Percentiles rank a stretch among this genome's conserved stretches.
These are phyloP conservation scores for Drosophila auraria DNA, from an alignment of 1,140 invertebrate genomes.

Conservation along the genomic window DNA sequence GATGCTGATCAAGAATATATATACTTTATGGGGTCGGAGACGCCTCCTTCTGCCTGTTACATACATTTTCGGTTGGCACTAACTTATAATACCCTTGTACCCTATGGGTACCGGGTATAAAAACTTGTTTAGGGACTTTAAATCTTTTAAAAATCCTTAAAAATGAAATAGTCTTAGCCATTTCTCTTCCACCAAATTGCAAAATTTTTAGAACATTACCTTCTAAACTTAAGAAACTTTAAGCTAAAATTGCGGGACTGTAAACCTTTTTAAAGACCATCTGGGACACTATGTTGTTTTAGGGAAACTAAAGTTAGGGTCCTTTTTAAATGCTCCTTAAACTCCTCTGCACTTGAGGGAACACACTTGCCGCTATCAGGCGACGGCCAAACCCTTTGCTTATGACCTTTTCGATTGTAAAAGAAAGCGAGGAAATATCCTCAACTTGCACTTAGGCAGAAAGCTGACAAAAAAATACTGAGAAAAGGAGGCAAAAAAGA, in stretches of 20 bases:
- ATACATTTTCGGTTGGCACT: no score
- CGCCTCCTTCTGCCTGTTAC: no score
- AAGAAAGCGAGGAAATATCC: slow-evolving; percentile 31
- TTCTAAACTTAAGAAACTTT: no score
- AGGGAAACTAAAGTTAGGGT: slow-evolving; percentile 11
- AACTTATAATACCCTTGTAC: no score
- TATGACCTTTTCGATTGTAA: slow-evolving; percentile 35
- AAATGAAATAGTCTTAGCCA: not conserved
- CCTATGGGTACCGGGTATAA: no score
- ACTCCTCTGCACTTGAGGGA: slow-evolving; percentile 22
- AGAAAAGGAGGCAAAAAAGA: not conserved
- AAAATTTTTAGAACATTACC: not conserved
- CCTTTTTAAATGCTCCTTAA: slow-evolving; percentile 24
- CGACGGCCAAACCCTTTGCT: slow-evolving; percentile 25
- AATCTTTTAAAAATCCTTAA: no score
- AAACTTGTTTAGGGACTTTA: no score
- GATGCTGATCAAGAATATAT: no score
- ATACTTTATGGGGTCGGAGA: no score
- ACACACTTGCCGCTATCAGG: slow-evolving; percentile 2
- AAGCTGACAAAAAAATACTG: slow-evolving; percentile 43
- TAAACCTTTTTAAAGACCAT: not conserved
- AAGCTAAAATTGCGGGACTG: not conserved
- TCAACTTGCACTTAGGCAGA: slow-evolving; percentile 72
- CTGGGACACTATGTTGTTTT: not conserved
- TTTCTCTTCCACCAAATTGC: not conserved